Percentiles rank a stretch among this genome's conserved stretches.
phyloP scores from a whole-genome alignment of 2,113 vertebrate genomes.

The Pelobates fuscus region DNA sequence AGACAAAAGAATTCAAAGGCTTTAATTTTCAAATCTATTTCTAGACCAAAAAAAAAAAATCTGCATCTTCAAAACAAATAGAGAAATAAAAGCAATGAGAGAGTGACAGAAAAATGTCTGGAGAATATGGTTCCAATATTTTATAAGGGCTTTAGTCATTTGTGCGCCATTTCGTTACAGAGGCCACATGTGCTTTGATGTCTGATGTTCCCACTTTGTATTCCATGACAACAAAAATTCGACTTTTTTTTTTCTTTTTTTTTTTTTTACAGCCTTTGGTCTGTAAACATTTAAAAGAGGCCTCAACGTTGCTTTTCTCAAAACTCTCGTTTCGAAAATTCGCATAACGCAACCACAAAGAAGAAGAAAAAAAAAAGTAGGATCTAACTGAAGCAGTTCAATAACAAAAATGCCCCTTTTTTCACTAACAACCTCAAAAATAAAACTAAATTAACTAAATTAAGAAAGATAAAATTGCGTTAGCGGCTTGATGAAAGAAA shows the following conservation, averaged over 20 bases:
- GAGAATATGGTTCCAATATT: slow-evolving; percentile 54
- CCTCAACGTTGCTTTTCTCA: slow-evolving; percentile 62
- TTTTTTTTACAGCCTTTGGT: slow-evolving; percentile 63
- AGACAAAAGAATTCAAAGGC: not conserved
- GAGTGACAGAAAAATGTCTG: slow-evolving; percentile 54
- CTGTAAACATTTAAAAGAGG: slow-evolving; percentile 66
- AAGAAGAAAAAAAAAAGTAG: slow-evolving; percentile 55
- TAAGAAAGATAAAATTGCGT: not conserved
- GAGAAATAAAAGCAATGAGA: not conserved
- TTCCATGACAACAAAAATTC: slow-evolving; percentile 67
- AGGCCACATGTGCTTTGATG: slow-evolving; percentile 82
- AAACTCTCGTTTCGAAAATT: slow-evolving; percentile 61
- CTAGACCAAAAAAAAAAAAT: no score
- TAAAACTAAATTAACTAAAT: not conserved
- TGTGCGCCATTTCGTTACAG: slow-evolving; percentile 59
- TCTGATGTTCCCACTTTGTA: slow-evolving; percentile 76
- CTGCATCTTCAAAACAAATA: no score
- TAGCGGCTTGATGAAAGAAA: not conserved
- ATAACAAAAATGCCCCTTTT: no score
- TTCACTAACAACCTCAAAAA: not conserved
- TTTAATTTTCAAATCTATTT: no score
- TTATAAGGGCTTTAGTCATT: slow-evolving; percentile 62
- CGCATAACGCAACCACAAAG: no score
- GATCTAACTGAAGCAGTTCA: slow-evolving; percentile 28
- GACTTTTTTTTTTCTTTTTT: slow-evolving; percentile 45